Evolutionary conservation across 2,888 invertebrate species (phyloP).

Genomic region (Choreutis nemorana): DNA sequence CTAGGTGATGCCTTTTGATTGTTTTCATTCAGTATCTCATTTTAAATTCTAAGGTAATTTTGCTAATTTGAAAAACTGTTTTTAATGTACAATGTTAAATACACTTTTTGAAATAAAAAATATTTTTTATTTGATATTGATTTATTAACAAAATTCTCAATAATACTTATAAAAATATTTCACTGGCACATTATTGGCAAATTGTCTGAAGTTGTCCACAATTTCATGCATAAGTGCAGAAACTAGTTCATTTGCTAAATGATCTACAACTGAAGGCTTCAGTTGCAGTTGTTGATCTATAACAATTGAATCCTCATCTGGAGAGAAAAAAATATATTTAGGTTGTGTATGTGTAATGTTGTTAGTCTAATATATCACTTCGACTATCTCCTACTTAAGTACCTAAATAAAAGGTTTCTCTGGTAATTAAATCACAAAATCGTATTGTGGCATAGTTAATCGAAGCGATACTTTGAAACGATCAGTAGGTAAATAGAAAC

Average conservation of each 20-base stretch:
- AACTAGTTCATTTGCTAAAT: slow-evolving; percentile 47
- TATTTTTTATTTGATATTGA: slow-evolving; percentile 1
- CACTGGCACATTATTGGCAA: slow-evolving; percentile 37
- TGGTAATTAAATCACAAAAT: too few species aligned
- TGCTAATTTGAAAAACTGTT: slow-evolving; percentile 1
- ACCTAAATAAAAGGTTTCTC: too few species aligned
- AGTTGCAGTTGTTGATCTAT: slow-evolving; percentile 28
- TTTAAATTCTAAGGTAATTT: background rate
- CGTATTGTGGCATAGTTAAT: too few species aligned
- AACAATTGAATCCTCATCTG: slow-evolving; percentile 21
- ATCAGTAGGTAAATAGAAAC: too few species aligned
- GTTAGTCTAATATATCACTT: too few species aligned
- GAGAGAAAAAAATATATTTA: too few species aligned
- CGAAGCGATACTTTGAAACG: too few species aligned
- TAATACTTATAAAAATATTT: slow-evolving; percentile 43
- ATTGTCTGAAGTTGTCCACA: slow-evolving; percentile 50
- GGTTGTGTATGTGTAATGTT: too few species aligned
- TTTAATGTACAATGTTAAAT: slow-evolving; percentile 2
- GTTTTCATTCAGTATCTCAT: too few species aligned
- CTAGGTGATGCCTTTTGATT: slow-evolving; percentile 63
- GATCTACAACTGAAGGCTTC: slow-evolving; percentile 33
- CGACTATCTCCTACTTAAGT: too few species aligned
- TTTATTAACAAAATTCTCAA: slow-evolving; percentile 4
- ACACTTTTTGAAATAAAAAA: background rate
- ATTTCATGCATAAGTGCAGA: slow-evolving; percentile 41